Evolutionary conservation across 2,888 invertebrate species (phyloP).

Genomic region (Orthosia gothica): DNA sequence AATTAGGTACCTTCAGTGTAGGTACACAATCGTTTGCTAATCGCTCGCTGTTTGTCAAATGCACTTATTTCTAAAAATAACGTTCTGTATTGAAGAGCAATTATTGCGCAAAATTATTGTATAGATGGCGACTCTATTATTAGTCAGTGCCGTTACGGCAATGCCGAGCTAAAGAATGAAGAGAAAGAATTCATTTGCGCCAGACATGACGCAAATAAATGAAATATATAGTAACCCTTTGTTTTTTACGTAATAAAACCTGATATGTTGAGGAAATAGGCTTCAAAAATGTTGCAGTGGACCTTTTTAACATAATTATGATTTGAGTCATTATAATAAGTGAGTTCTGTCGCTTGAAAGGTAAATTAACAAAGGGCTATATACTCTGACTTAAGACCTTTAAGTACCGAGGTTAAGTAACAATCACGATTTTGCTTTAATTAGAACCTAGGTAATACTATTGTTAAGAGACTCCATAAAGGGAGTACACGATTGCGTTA

Average conservation of each 20-base stretch:
- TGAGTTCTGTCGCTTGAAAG: conserved; percentile 1
- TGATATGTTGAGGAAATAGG: neutral
- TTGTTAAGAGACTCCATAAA: neutral
- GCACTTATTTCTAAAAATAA: no score
- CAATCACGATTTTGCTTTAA: conserved; percentile 7
- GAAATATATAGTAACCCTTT: no score
- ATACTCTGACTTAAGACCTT: neutral
- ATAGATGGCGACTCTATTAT: no score
- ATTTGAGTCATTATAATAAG: neutral
- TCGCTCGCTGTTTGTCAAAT: no score
- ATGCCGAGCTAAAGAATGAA: no score
- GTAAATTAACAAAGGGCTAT: neutral
- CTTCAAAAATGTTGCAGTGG: neutral
- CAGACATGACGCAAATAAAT: no score
- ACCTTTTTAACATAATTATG: neutral
- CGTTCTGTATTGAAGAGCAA: no score
- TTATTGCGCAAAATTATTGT: no score
- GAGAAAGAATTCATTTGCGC: no score
- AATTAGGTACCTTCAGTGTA: no score
- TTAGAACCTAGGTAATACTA: neutral
- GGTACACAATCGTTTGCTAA: no score
- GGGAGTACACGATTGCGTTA: neutral
- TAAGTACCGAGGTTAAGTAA: neutral
- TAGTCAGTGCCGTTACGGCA: no score
- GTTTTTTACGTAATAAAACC: conserved; percentile 12